Conservation (phyloP, 2,797 vertebrate genomes). For the Myotis pilosus region DNA sequence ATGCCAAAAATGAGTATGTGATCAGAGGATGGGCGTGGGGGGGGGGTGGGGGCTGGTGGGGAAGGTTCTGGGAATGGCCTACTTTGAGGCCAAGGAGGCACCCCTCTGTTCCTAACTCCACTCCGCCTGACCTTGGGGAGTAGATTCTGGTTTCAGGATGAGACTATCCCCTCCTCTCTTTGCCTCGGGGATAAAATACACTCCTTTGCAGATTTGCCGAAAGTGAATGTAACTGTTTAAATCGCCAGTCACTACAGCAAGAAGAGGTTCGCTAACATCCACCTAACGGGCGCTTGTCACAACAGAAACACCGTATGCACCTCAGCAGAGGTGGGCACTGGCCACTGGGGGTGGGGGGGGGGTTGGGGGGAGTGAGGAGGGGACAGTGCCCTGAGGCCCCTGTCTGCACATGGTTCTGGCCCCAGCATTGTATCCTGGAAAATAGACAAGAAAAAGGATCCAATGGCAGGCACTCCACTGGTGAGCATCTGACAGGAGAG, state of each 20-base stretch:
- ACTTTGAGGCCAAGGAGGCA: not conserved
- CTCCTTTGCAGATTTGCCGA: not conserved
- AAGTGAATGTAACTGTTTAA: not conserved
- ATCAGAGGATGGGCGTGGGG: not conserved
- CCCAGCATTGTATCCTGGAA: not conserved
- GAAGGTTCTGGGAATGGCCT: not conserved
- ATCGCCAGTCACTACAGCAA: not conserved
- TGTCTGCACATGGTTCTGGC: not conserved
- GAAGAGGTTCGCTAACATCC: not conserved
- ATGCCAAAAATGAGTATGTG: constrained; percentile 11
- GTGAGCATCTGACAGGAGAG: not conserved
- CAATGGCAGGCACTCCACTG: not conserved
- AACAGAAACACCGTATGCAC: not conserved
- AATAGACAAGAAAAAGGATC: not conserved
- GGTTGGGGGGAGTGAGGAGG: too few relatives aligned
- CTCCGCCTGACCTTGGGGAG: not conserved
- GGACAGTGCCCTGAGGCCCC: not conserved
- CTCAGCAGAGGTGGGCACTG: not conserved
- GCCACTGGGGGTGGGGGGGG: not conserved
- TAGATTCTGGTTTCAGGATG: not conserved
- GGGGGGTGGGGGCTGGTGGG: not conserved
- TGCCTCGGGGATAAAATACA: not conserved
- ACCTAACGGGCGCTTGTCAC: not conserved
- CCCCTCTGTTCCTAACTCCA: not conserved
- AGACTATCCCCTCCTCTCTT: not conserved